Evolutionary conservation across 30 jellyfish, hydroid and myxozoan genomes (phyloP).

Genomic region (Aurelia aurita): DNA sequence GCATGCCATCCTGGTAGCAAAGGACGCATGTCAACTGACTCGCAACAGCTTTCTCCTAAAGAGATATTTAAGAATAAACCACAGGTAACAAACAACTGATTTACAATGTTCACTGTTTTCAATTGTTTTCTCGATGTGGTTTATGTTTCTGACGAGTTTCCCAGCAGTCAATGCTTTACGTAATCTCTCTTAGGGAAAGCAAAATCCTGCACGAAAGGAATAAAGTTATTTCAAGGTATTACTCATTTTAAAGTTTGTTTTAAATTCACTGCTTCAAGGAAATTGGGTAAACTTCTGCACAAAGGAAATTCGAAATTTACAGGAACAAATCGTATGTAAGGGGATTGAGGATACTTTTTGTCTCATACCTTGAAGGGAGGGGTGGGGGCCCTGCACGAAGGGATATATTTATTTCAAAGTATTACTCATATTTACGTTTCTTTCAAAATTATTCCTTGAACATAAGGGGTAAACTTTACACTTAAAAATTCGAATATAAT

Average conservation of each 20-base stretch:
- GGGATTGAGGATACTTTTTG: no score
- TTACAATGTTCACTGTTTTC: constrained; percentile 37
- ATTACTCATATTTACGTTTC: no score
- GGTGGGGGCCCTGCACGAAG: no score
- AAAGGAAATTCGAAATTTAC: no score
- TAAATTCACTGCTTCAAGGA: no score
- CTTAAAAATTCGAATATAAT: no score
- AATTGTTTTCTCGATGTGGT: constrained; percentile 43
- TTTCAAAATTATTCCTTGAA: no score
- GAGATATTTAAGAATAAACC: constrained; percentile 24
- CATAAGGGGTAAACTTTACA: no score
- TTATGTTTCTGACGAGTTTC: constrained; percentile 28
- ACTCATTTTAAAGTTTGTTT: background rate
- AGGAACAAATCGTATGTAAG: no score
- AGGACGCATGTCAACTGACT: constrained; percentile 63
- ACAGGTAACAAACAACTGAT: constrained; percentile 46
- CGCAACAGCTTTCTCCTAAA: constrained; percentile 45
- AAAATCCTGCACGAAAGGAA: constrained; percentile 27
- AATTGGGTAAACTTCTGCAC: no score
- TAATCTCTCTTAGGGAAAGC: background rate
- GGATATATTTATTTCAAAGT: no score
- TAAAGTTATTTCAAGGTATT: background rate
- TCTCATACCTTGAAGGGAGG: no score
- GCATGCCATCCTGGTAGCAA: constrained; percentile 38
- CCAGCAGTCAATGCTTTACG: constrained; percentile 24